These are phyloP conservation scores for Coilia nasus DNA, from an alignment of 2,797 vertebrate genomes.

Conservation along the genomic window DNA sequence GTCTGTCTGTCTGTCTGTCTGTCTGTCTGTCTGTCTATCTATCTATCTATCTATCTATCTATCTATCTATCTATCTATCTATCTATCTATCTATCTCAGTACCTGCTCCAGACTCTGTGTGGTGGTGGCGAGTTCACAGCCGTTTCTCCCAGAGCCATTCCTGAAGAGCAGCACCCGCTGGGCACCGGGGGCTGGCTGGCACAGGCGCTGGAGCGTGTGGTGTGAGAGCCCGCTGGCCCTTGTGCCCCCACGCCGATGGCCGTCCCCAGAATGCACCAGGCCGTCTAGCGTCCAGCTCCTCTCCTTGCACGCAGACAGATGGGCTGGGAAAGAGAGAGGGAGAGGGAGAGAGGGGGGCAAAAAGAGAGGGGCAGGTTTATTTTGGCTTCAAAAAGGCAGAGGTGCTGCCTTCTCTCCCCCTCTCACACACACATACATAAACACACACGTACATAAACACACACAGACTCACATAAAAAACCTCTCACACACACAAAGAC, in stretches of 20 bases:
- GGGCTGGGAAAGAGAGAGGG: constrained; percentile 62
- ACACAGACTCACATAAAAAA: background rate
- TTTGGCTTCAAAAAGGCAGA: constrained; percentile 70
- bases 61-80: too few relatives aligned
- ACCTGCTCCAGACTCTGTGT: constrained; percentile 56
- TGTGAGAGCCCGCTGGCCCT: constrained; percentile 52
- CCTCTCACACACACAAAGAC: background rate
- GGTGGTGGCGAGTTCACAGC: constrained; percentile 52
- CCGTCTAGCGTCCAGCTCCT: constrained; percentile 46
- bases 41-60: too few relatives aligned
- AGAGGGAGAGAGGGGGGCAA: background rate
- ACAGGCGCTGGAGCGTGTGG: constrained; percentile 37
- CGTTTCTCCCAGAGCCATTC: constrained; percentile 53
- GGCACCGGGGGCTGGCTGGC: constrained; percentile 49
- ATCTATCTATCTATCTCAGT: constrained; percentile 26
- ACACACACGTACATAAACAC: background rate
- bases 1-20: too few relatives aligned
- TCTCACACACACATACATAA: background rate
- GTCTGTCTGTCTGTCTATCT: too few relatives aligned
- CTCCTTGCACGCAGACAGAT: constrained; percentile 71
- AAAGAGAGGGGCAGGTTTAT: constrained; percentile 56
- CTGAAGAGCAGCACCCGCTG: constrained; percentile 60
- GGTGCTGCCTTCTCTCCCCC: constrained; percentile 47
- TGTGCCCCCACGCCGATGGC: constrained; percentile 47
- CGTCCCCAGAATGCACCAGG: constrained; percentile 41